Evolutionary conservation across 37 sponge, comb jelly and placozoan genomes (phyloP), one percentile per base, ranked within the genome.

Genomic region (Trichoplax adhaerens): DNA sequence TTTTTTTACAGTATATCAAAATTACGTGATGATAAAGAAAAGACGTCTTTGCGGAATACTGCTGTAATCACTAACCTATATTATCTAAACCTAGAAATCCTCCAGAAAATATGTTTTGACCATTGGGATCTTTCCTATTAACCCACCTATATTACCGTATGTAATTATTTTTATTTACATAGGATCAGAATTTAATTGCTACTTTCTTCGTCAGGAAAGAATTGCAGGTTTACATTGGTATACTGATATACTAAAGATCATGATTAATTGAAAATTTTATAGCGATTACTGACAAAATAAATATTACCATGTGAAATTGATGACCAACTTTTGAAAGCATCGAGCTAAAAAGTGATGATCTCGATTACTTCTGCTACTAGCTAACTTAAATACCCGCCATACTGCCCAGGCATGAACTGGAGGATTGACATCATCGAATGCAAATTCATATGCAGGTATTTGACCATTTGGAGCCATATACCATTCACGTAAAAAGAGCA

Each of bases 391-490:
- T 50, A 93, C 87, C 4, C 94, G 59, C 77, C 83, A 84, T 58
- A 83, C 84, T 0, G 94, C 90, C 94, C 94, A 93, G 3, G 94
- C 94, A 77, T 93, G 94, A 48, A 93, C 94, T 1, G 94, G 94
- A 7, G 94, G 94, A 68, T 93, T 93, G 6, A 93, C 94, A 77
- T 93, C 94, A 68, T 67, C 72, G 68, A 93, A 93, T 60, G 80
- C 76, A 70, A 93, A 93, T 87, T 93, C 94, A 51, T 93, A 93
- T 59, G 94, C 94, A 4, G 94, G 94, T 5, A 93, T 93, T 72
- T 93, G 94, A 29, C 94, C 94, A 69, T 93, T 93, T 65, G 94
- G 94, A 2, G 87, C 81, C 94, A 93, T 93, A 85, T 93, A 93
- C 94, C 94, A 93, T 74, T 93, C 94, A 48, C 94, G 63, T 8